phyloP scores from a whole-genome alignment of 2,797 vertebrate genomes.

The Sternarchorhynchus goeldii region DNA sequence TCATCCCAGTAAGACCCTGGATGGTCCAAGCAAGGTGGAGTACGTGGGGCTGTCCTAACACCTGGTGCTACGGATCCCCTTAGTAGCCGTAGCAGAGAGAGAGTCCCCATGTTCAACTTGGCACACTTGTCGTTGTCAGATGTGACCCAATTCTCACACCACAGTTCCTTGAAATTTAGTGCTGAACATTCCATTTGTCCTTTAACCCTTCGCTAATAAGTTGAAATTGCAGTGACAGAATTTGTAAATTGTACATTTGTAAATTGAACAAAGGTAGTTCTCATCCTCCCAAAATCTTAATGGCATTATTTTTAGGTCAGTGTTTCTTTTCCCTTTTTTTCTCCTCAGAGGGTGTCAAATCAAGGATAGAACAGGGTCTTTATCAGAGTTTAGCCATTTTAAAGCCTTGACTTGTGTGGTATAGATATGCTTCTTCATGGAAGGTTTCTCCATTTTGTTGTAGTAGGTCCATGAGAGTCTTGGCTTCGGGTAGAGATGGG shows the following conservation, averaged over 20 bases:
- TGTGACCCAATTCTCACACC: too few species aligned
- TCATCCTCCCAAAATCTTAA: not conserved
- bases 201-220: too few species aligned
- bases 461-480: not conserved
- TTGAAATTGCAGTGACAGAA: too few species aligned
- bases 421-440: not conserved
- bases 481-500: not conserved
- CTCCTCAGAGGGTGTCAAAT: not conserved
- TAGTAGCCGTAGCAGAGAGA: not conserved
- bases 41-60: not conserved
- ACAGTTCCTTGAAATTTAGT: too few species aligned
- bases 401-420: not conserved
- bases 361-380: not conserved
- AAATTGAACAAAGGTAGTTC: too few species aligned
- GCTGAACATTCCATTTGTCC: too few species aligned
- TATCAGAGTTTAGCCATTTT: not conserved
- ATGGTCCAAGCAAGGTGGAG: not conserved
- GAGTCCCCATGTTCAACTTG: too few species aligned
- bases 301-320: not conserved
- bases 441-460: not conserved
- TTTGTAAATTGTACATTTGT: too few species aligned
- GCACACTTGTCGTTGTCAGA: too few species aligned
- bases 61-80: not conserved
- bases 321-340: not conserved
- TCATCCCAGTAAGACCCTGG: not conserved